These are phyloP conservation scores for Acyrthosiphon pisum DNA, from an alignment of 1,140 invertebrate genomes.

Conservation along the genomic window DNA sequence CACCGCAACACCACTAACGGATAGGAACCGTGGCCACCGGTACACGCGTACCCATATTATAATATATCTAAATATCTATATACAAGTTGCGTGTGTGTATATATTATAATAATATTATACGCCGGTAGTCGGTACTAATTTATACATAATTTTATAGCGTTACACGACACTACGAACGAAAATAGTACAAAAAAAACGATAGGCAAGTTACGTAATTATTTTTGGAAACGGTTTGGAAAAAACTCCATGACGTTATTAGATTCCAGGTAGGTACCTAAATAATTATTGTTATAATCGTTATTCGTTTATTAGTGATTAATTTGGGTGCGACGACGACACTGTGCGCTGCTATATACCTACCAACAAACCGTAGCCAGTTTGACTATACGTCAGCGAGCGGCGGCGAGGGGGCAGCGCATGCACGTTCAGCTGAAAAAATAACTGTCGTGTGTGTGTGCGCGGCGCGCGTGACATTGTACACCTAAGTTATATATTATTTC, in stretches of 20 bases:
- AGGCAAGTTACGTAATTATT: too few relatives aligned
- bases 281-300: background rate
- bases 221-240: too few relatives aligned
- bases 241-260: background rate
- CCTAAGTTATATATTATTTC: slow-evolving; percentile 43
- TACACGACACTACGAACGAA: background rate
- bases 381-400: background rate
- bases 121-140: background rate
- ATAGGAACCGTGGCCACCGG: background rate
- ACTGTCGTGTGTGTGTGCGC: too few relatives aligned
- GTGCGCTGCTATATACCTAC: background rate
- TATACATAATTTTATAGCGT: background rate
- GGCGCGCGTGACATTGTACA: slow-evolving; percentile 21
- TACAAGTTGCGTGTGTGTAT: background rate
- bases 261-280: background rate
- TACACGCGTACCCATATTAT: background rate
- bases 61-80: background rate
- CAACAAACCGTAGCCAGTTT: background rate
- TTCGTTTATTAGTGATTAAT: background rate
- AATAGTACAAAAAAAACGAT: background rate
- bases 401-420: background rate
- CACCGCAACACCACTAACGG: background rate
- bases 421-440: slow-evolving; percentile 44
- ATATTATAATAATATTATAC: slow-evolving; percentile 17
- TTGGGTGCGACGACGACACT: background rate